A percentile compares a stretch with the other conserved stretches of the same genome.
Evolutionary conservation across 2,113 vertebrate species (phyloP).

Genomic region (Dermatemys mawii): DNA sequence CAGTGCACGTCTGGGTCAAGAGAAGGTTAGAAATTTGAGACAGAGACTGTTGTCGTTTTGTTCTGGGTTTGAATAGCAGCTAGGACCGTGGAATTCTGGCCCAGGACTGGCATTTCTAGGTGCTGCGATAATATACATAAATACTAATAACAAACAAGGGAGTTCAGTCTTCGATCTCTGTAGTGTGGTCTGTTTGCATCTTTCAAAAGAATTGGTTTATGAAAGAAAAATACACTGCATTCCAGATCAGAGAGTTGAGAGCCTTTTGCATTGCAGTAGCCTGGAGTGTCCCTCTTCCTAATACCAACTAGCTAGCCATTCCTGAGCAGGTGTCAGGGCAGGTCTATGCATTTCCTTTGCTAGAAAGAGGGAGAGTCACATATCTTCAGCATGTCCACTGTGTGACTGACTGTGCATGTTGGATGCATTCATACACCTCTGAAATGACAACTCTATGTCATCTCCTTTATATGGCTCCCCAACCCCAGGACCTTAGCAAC

Average conservation of each 20-base stretch:
- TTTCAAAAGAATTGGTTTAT: neutral
- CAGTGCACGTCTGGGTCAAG: too few relatives aligned
- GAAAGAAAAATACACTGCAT: neutral
- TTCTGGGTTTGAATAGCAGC: too few relatives aligned
- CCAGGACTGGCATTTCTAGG: too few relatives aligned
- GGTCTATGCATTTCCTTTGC: neutral
- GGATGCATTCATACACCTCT: neutral
- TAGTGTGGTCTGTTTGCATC: neutral
- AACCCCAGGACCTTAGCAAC: neutral
- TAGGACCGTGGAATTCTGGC: too few relatives aligned
- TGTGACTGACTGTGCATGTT: neutral
- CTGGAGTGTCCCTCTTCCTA: neutral
- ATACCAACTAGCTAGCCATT: neutral
- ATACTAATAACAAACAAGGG: too few relatives aligned
- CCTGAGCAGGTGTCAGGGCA: neutral
- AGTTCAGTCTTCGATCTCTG: neutral
- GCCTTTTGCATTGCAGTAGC: neutral
- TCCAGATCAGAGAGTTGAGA: neutral
- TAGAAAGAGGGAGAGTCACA: neutral
- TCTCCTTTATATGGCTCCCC: too few relatives aligned
- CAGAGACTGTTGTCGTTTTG: too few relatives aligned
- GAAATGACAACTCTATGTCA: neutral
- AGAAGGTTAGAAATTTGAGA: neutral
- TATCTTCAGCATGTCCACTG: neutral
- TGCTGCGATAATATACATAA: too few relatives aligned